phyloP scores from a whole-genome alignment of 2,113 vertebrate species.

The Chelonoidis abingdonii region DNA sequence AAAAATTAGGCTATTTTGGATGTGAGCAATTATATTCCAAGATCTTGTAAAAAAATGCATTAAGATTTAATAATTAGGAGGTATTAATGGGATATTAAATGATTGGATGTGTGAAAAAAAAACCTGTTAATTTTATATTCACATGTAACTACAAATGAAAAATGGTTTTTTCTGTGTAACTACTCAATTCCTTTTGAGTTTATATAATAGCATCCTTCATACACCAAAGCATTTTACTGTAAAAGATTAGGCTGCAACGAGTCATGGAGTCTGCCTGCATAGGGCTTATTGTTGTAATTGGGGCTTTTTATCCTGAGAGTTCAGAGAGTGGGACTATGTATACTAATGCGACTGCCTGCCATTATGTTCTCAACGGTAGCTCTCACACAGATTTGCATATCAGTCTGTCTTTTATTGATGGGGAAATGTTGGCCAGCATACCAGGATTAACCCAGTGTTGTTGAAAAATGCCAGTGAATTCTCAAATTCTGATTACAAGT shows the following conservation, averaged over 20 bases:
- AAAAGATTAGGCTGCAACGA: background rate
- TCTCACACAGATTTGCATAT: background rate
- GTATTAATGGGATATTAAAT: background rate
- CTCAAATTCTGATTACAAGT: background rate
- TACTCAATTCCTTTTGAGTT: background rate
- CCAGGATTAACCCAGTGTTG: background rate
- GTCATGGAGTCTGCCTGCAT: background rate
- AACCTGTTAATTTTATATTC: background rate
- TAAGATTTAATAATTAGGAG: background rate
- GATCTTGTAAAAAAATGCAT: background rate
- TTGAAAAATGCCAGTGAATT: background rate
- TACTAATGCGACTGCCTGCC: background rate
- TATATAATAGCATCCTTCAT: background rate
- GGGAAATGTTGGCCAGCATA: background rate
- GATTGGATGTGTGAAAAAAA: background rate
- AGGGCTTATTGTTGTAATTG: background rate
- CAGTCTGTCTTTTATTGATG: background rate
- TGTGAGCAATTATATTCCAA: background rate
- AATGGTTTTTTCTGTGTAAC: background rate
- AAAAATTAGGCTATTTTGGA: background rate
- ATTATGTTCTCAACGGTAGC: background rate
- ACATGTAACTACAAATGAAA: background rate
- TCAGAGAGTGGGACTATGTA: background rate
- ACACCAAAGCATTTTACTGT: background rate
- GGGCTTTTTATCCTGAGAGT: background rate